A percentile compares a stretch with the other conserved stretches of the same genome.
Conservation (phyloP, 2,113 vertebrate genomes). For the Tinamus guttatus region DNA sequence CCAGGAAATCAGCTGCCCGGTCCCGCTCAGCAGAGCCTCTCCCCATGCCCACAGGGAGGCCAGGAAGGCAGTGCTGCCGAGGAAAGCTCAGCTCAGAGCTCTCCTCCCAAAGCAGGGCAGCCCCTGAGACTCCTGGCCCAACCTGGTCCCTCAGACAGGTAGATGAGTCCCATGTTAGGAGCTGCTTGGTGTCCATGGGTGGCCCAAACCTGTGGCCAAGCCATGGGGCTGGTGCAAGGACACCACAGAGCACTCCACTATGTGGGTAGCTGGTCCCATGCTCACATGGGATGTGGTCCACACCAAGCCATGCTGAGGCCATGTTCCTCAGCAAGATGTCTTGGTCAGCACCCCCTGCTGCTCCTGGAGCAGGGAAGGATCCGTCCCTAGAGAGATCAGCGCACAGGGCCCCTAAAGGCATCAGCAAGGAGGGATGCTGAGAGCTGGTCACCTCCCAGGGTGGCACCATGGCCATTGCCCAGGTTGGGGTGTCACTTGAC, state of each 20-base stretch:
- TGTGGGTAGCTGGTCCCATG: fast-evolving
- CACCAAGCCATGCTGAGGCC: fast-evolving
- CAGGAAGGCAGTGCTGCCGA: too few species aligned
- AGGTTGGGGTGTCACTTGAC: neutral
- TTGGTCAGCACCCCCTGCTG: neutral
- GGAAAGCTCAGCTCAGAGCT: too few species aligned
- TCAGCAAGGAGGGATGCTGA: neutral
- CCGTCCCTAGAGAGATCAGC: neutral
- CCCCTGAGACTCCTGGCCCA: neutral
- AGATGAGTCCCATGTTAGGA: neutral
- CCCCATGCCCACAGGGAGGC: neutral
- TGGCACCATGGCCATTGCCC: neutral
- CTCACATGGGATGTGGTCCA: neutral
- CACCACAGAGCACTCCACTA: fast-evolving
- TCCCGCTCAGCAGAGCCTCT: neutral
- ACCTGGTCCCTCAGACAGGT: neutral
- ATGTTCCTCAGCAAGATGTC: fast-evolving
- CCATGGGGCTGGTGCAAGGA: neutral
- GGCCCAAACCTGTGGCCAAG: fast-evolving
- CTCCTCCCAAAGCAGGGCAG: slow-evolving; percentile 9
- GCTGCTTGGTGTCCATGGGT: neutral
- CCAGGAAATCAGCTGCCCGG: neutral
- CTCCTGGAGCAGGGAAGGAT: neutral
- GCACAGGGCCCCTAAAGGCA: neutral
- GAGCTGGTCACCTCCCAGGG: neutral